Evolutionary conservation across 2,113 vertebrate species (phyloP).

Genomic region (Heptranchias perlo): DNA sequence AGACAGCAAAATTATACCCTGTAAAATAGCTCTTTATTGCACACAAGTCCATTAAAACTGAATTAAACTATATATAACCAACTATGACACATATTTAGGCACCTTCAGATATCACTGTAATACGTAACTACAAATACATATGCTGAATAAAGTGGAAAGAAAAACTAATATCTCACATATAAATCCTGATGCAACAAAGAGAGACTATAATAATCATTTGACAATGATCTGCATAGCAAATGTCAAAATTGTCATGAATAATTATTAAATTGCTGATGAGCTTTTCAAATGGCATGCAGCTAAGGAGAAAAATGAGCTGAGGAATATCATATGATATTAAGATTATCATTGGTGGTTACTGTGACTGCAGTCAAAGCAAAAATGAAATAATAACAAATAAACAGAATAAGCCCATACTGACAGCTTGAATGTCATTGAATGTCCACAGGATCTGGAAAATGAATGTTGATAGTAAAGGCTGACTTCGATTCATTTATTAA

Average conservation of each 20-base stretch:
- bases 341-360: neutral
- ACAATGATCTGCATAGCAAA: neutral
- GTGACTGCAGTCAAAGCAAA: neutral
- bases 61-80: conserved; percentile 20
- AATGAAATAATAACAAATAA: neutral
- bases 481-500: neutral
- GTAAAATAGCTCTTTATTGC: conserved; percentile 16
- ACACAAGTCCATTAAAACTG: conserved; percentile 9
- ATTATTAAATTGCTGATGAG: neutral
- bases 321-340: neutral
- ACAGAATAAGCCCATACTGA: neutral
- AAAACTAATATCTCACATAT: neutral
- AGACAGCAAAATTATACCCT: conserved; percentile 22
- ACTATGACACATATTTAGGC: neutral
- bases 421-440: neutral
- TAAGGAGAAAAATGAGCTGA: too few species aligned
- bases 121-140: neutral
- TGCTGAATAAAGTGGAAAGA: neutral
- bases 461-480: neutral
- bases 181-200: neutral
- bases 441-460: neutral
- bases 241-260: neutral
- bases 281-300: neutral
- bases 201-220: neutral
- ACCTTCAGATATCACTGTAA: neutral